phyloP scores from a whole-genome alignment of 1,140 invertebrate genomes.

The Aradophagus sp. region DNA sequence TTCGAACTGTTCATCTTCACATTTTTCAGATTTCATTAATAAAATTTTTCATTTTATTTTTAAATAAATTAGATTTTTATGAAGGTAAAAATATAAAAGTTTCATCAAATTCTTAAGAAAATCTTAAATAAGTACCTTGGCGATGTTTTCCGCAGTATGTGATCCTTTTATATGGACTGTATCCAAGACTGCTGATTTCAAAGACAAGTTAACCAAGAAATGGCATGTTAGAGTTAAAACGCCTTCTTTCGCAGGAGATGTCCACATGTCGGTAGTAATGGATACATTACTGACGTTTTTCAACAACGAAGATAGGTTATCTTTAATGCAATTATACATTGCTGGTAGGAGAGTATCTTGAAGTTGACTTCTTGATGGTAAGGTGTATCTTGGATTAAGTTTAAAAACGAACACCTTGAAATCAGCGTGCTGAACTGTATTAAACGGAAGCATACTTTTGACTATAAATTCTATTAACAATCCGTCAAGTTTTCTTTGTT shows the following conservation, averaged over 20 bases:
- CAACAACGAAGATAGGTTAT: neutral
- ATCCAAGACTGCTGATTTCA: slow-evolving; percentile 11
- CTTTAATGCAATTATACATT: neutral
- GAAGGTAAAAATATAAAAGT: too few species aligned
- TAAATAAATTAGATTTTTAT: too few species aligned
- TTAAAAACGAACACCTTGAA: neutral
- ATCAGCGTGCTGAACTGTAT: neutral
- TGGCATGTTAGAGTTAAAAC: slow-evolving; percentile 8
- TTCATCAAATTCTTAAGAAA: too few species aligned
- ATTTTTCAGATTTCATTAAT: too few species aligned
- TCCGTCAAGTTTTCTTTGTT: too few species aligned
- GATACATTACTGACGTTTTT: slow-evolving; percentile 18
- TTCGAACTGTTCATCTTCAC: too few species aligned
- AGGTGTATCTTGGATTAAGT: neutral
- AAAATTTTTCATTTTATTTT: too few species aligned
- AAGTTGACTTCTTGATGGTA: slow-evolving; percentile 3
- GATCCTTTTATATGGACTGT: neutral
- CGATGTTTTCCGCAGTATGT: slow-evolving; percentile 16
- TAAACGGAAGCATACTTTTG: slow-evolving; percentile 7
- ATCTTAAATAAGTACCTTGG: slow-evolving; percentile 14
- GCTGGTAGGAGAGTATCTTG: neutral
- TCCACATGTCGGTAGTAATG: slow-evolving; percentile 32
- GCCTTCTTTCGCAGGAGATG: slow-evolving; percentile 11
- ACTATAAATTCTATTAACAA: neutral
- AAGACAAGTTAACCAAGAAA: slow-evolving; percentile 1